Conservation (phyloP, 2,888 invertebrate genomes). For the Callimorpha dominula region DNA sequence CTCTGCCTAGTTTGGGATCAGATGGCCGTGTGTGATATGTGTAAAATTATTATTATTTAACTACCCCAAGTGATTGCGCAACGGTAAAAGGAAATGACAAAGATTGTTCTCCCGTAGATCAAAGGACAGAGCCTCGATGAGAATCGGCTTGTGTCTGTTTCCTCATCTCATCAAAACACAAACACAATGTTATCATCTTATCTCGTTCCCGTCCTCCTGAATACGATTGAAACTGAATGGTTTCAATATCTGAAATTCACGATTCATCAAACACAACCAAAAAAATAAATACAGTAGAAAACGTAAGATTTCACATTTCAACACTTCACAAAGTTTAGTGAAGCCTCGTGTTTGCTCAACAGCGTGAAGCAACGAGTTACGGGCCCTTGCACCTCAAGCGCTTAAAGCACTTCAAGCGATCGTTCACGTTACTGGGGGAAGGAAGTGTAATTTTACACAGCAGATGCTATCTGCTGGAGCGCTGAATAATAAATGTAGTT, state of each 20-base stretch:
- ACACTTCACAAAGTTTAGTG: slow-evolving; percentile 51
- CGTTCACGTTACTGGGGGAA: slow-evolving; percentile 52
- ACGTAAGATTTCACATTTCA: slow-evolving; percentile 48
- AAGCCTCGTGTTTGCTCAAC: slow-evolving; percentile 56
- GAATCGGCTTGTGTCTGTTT: background rate
- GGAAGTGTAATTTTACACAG: slow-evolving; percentile 71
- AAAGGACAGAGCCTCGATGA: background rate
- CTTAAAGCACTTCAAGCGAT: slow-evolving; percentile 45
- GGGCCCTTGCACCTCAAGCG: slow-evolving; percentile 54
- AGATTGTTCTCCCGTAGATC: background rate
- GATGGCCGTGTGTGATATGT: too few relatives aligned
- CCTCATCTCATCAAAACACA: background rate
- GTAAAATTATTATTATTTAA: too few relatives aligned
- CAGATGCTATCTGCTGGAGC: slow-evolving; percentile 63
- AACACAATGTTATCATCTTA: background rate
- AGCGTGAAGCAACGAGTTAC: slow-evolving; percentile 55
- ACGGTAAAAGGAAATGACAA: too few relatives aligned
- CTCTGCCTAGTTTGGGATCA: too few relatives aligned
- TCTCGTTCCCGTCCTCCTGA: background rate
- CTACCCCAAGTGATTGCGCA: too few relatives aligned
- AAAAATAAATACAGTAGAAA: slow-evolving; percentile 26
- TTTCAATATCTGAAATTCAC: background rate
- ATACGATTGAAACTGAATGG: background rate
- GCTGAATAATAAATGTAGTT: slow-evolving; percentile 68
- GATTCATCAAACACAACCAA: background rate